Conservation (phyloP, 2,888 invertebrate species). For the Reticulitermes lucifugus region DNA sequence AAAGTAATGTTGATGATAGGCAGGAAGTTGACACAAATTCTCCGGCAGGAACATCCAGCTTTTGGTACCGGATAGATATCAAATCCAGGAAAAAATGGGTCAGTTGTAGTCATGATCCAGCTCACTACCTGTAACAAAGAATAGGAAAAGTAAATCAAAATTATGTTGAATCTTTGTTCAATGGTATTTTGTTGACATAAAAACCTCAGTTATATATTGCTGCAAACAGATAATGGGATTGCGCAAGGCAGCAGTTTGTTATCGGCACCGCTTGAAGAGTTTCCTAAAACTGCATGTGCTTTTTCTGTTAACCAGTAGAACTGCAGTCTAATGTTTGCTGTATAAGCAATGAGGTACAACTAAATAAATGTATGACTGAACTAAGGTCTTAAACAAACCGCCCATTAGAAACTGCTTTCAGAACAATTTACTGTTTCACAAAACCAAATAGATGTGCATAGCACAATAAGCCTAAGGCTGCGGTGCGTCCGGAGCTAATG, state of each 20-base stretch:
- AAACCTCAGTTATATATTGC: background rate
- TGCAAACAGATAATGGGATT: constrained; percentile 4
- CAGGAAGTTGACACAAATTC: background rate
- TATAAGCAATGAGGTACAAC: background rate
- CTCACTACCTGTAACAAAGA: constrained; percentile 9
- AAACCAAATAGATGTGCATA: too few relatives aligned
- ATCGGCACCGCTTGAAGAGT: background rate
- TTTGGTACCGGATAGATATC: background rate
- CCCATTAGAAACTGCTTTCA: too few relatives aligned
- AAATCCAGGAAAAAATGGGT: background rate
- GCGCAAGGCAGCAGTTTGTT: background rate
- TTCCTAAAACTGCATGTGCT: background rate
- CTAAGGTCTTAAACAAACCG: background rate
- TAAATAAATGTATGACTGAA: background rate
- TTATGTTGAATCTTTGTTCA: constrained; percentile 1
- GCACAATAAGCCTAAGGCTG: too few relatives aligned
- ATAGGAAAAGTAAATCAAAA: background rate
- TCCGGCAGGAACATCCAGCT: background rate
- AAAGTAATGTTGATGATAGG: background rate
- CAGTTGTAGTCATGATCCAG: background rate
- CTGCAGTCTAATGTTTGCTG: background rate
- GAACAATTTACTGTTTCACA: too few relatives aligned
- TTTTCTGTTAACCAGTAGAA: background rate
- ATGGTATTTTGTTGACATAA: background rate
- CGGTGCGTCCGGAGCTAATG: too few relatives aligned